These are phyloP conservation scores for Aleiodes leptofemur DNA, from an alignment of 2,888 invertebrate genomes.

Conservation along the genomic window DNA sequence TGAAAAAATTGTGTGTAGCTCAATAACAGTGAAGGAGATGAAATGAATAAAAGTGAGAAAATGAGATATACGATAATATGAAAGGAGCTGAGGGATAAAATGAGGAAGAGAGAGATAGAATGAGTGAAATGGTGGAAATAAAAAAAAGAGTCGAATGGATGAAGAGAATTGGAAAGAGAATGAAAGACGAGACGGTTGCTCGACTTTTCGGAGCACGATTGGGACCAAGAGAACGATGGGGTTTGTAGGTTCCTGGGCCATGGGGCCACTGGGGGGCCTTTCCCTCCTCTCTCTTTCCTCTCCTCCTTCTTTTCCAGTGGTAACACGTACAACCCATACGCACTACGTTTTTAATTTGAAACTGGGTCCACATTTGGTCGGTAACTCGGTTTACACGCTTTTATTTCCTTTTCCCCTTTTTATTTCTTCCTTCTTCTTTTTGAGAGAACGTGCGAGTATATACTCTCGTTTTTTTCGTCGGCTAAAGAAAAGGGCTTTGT, in stretches of 20 bases:
- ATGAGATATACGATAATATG: conserved; percentile 38
- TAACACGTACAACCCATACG: conserved; percentile 38
- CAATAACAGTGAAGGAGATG: conserved; percentile 46
- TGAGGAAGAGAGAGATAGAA: conserved; percentile 18
- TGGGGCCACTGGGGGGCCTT: conserved; percentile 63
- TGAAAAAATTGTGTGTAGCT: not conserved
- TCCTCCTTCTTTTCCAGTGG: conserved; percentile 41
- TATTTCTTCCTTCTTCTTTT: conserved; percentile 34
- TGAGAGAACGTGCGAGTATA: conserved; percentile 16
- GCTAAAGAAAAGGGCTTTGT: conserved; percentile 16
- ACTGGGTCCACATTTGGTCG: conserved; percentile 56
- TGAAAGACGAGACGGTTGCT: conserved; percentile 49
- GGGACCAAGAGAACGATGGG: conserved; percentile 55
- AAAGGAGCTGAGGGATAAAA: conserved; percentile 22
- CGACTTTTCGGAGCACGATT: conserved; percentile 54
- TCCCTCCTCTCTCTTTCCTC: conserved; percentile 10
- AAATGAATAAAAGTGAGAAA: conserved; percentile 45
- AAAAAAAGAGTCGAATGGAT: conserved; percentile 30
- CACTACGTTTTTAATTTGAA: conserved; percentile 57
- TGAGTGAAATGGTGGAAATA: conserved; percentile 1
- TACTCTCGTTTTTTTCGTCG: conserved; percentile 47
- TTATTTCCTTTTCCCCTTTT: conserved; percentile 43
- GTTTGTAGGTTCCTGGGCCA: conserved; percentile 70
- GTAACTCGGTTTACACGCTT: conserved; percentile 50
- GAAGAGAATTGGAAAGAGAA: conserved; percentile 28